phyloP scores from a whole-genome alignment of 2,797 vertebrate genomes.

The Myotis pilosus region DNA sequence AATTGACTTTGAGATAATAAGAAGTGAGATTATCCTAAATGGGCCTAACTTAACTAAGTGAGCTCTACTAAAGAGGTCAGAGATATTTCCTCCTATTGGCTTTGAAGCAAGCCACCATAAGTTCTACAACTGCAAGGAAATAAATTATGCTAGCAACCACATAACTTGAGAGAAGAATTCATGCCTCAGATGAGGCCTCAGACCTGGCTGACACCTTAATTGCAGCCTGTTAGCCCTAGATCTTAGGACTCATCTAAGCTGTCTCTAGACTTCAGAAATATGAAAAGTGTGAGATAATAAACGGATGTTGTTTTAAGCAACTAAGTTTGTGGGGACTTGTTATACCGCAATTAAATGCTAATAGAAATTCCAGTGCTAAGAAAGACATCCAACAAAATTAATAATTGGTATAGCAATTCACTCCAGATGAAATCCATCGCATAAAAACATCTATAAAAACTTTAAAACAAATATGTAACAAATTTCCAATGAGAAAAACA shows the following conservation, averaged over 20 bases:
- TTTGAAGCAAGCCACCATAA: background rate
- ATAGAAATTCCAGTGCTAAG: background rate
- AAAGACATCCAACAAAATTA: background rate
- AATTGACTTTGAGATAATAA: background rate
- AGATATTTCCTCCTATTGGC: background rate
- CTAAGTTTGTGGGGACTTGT: background rate
- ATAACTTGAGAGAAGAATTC: background rate
- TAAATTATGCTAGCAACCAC: background rate
- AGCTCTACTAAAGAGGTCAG: background rate
- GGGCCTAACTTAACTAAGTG: background rate
- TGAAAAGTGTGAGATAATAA: background rate
- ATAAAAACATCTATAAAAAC: background rate
- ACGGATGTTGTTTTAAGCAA: background rate
- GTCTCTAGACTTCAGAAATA: background rate
- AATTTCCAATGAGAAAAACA: background rate
- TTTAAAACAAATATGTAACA: background rate
- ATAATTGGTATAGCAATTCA: background rate
- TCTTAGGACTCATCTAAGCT: background rate
- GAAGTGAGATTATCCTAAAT: background rate
- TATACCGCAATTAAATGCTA: background rate
- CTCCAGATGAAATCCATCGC: background rate
- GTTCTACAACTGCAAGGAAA: background rate
- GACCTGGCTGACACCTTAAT: background rate
- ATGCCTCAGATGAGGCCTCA: background rate
- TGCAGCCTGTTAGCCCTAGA: background rate